Base-by-base conservation (phyloP, 2,797 vertebrate species). In the Dallia pectoralis region DNA sequence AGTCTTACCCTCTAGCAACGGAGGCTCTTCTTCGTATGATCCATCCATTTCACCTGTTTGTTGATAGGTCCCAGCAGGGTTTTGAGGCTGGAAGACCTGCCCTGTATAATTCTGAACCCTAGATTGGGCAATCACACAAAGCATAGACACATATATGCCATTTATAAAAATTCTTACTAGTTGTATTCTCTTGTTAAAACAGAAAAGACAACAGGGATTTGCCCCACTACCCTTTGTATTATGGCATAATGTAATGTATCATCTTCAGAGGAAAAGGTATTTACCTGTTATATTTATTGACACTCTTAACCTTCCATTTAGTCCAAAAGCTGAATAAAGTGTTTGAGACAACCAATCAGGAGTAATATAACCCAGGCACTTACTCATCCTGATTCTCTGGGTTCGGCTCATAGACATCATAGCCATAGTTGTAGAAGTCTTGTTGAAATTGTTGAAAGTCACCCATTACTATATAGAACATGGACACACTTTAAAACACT, bases 381-480 rank as follows among this genome's bases (percentile, higher is more conserved):
- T 77, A 89, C 87, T 74, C 76, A 30, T 79, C 82, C 81, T 80
- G 84, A 77, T 72, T 78, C 53, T 80, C 22, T 76, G 82, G 67
- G 75, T 67, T 49, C 47, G 76, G 6, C 25, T 71, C 79, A 67
- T 76, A 82, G 67, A 27, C 19, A n/a, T 19, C 73, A 3, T 77
- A 82, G 75, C 47, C 70, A 77, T 75, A 84, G 27, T 94, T 93
- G 86, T 96, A 97, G 88, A 97, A 97, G 79, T 96, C 93, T 3
- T 89, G 72, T 30, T 95, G 89, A 85, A 92, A 89, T 82, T 92
- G 90, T 36, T 91, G 91, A 19, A 94, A 91, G 81, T 92, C 89
- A 19, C 92, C 91, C 95, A 96, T 95, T 59, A 81, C 93, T 95
- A 75, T 65, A 78, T 70, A 82, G 0, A 71, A 59, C n/a, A n/a